phyloP scores from a whole-genome alignment of 2,888 invertebrate genomes.

The Mythimna ferrago region DNA sequence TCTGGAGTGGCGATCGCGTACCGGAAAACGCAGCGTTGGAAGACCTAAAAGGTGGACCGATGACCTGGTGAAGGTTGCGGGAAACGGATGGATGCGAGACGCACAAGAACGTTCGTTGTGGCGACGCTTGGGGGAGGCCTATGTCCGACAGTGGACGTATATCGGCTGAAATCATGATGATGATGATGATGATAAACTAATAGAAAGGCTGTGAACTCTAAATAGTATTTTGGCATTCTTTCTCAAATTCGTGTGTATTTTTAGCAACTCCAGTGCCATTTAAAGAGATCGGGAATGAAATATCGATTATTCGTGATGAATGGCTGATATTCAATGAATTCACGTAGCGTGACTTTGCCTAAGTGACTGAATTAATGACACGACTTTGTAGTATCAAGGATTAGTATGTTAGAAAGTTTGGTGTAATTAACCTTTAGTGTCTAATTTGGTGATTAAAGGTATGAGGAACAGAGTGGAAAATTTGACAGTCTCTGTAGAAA shows the following conservation, averaged over 20 bases:
- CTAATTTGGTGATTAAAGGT: not conserved
- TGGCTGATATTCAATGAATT: conserved; percentile 22
- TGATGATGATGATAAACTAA: too few relatives aligned
- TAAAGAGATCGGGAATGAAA: conserved; percentile 28
- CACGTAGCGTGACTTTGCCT: not conserved
- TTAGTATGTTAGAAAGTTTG: not conserved
- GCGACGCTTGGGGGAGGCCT: too few relatives aligned
- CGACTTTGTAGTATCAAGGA: not conserved
- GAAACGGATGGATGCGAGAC: too few relatives aligned
- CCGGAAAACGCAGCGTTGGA: too few relatives aligned
- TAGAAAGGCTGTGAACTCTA: not conserved
- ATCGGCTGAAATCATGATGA: too few relatives aligned
- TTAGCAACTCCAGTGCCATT: not conserved
- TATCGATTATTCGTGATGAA: conserved; percentile 42
- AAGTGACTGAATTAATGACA: not conserved
- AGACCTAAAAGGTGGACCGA: too few relatives aligned
- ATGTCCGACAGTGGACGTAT: too few relatives aligned
- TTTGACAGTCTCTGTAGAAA: not conserved
- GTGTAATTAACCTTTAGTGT: not conserved
- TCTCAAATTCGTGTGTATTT: conserved; percentile 19
- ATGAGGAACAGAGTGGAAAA: not conserved
- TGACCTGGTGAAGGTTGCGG: too few relatives aligned
- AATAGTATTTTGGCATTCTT: conserved; percentile 13
- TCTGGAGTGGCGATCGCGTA: too few relatives aligned
- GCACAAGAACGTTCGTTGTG: too few relatives aligned